Percentiles rank a stretch among this genome's conserved stretches.
Conservation (phyloP, 2,888 invertebrate genomes). For the Dasysyrphus albostriatus region DNA sequence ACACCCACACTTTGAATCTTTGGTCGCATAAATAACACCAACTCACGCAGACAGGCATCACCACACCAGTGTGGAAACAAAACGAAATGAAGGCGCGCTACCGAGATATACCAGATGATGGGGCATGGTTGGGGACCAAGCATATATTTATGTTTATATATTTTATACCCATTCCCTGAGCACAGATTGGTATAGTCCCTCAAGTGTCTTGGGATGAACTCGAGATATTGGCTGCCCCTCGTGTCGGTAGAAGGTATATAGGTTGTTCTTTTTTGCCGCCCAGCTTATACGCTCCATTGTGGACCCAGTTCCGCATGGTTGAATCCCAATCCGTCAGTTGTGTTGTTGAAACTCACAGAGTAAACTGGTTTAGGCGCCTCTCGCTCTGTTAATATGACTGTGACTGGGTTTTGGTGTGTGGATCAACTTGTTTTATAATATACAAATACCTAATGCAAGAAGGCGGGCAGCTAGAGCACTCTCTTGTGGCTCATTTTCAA, state of each 20-base stretch:
- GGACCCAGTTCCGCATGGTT: constrained; percentile 74
- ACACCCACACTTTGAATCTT: constrained; percentile 67
- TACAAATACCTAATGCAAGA: constrained; percentile 39
- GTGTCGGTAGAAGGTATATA: constrained; percentile 51
- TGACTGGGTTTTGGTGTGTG: neutral
- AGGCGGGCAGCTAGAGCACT: constrained; percentile 49
- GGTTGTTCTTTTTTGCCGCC: constrained; percentile 56
- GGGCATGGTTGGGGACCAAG: neutral
- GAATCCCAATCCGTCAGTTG: constrained; percentile 71
- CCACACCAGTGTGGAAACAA: neutral
- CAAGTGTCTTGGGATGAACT: constrained; percentile 71
- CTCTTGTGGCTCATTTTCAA: constrained; percentile 26
- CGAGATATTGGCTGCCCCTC: constrained; percentile 59
- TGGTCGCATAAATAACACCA: constrained; percentile 56
- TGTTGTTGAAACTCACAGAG: constrained; percentile 47
- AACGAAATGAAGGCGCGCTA: constrained; percentile 18
- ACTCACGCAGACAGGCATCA: constrained; percentile 45
- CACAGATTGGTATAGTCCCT: constrained; percentile 5
- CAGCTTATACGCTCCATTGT: constrained; percentile 71
- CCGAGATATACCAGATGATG: neutral
- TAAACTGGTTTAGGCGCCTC: constrained; percentile 73
- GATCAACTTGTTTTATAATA: constrained; percentile 3
- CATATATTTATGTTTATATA: constrained; percentile 27
- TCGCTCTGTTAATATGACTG: constrained; percentile 36
- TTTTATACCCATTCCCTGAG: constrained; percentile 54